Evolutionary conservation across 2,888 invertebrate genomes (phyloP).

Genomic region (Gymnocheta viridis): DNA sequence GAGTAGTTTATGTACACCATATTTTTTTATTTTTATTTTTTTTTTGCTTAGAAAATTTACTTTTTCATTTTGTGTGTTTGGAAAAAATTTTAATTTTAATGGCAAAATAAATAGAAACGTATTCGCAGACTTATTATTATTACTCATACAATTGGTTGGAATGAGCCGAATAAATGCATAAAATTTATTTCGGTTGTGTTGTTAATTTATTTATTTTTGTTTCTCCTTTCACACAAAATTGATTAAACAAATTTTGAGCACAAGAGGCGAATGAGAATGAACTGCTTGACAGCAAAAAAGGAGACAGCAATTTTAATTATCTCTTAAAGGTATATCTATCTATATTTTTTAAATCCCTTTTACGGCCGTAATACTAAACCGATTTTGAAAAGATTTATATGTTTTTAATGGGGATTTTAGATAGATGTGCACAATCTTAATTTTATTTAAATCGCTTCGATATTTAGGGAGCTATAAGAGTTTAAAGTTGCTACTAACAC

Average conservation of each 20-base stretch:
- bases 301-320: neutral
- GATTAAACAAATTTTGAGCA: neutral
- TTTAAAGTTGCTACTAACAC: too few relatives aligned
- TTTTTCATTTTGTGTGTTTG: constrained; percentile 22
- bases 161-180: constrained; percentile 25
- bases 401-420: too few relatives aligned
- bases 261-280: constrained; percentile 15
- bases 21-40: too few relatives aligned
- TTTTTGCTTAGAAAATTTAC: constrained; percentile 27
- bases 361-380: too few relatives aligned
- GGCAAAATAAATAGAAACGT: constrained; percentile 43
- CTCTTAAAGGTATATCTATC: too few relatives aligned
- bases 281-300: neutral
- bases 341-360: too few relatives aligned
- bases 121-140: neutral
- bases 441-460: too few relatives aligned
- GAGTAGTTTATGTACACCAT: constrained; percentile 35
- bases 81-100: neutral
- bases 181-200: neutral
- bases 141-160: neutral
- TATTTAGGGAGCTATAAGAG: too few relatives aligned
- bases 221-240: neutral
- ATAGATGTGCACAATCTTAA: too few relatives aligned
- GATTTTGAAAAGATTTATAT: too few relatives aligned
- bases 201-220: neutral